These are phyloP conservation scores for Zeus faber DNA, from an alignment of 2,113 vertebrate species.

Conservation along the genomic window DNA sequence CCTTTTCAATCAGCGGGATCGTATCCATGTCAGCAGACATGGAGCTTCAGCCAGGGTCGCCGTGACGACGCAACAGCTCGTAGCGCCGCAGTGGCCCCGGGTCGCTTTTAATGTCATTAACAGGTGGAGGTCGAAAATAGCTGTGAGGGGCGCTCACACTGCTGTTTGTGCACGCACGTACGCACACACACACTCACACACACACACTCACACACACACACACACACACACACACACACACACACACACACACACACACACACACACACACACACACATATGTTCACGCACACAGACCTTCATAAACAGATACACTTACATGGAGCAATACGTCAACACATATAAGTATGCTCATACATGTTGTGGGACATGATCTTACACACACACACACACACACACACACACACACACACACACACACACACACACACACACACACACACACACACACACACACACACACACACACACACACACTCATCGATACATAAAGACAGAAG, in stretches of 20 bases:
- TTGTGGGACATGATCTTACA: not conserved
- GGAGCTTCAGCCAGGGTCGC: constrained; percentile 25
- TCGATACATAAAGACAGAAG: not conserved
- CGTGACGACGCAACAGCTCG: constrained; percentile 38
- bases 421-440: not conserved
- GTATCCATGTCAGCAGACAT: constrained; percentile 25
- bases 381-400: not conserved
- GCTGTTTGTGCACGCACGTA: too few relatives aligned
- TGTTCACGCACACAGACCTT: not conserved
- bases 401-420: not conserved
- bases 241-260: not conserved
- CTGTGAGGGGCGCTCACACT: constrained; percentile 24
- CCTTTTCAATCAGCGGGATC: constrained; percentile 40
- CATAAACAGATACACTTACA: too few relatives aligned
- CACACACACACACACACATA: not conserved
- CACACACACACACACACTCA: not conserved
- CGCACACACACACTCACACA: constrained; percentile 22
- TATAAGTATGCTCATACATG: not conserved
- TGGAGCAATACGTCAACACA: not conserved
- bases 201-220: not conserved
- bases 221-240: not conserved
- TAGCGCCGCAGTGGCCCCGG: constrained; percentile 19
- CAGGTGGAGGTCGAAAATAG: constrained; percentile 78
- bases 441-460: not conserved
- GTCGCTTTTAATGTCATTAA: constrained; percentile 74